Base-by-base conservation (phyloP, 2,888 invertebrate species). In the Lucinisca nassula region DNA sequence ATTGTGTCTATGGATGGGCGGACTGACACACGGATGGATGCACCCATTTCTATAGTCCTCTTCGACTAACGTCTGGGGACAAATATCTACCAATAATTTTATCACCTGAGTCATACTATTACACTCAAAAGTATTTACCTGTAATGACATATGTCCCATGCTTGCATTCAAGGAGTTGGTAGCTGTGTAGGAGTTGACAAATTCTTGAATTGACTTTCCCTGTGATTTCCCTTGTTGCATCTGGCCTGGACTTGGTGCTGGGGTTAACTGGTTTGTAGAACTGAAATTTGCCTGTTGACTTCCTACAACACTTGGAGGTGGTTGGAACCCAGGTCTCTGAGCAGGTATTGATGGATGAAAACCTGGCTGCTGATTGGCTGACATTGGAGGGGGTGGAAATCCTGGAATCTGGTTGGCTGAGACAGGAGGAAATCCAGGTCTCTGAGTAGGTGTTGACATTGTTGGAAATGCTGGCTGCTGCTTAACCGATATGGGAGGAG, bases 111-210 rank as follows among this genome's bases (percentile, higher is more conserved):
- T n/a, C n/a, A n/a, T n/a, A n/a, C n/a, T n/a, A n/a, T n/a, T n/a
- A n/a, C n/a, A n/a, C n/a, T n/a, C n/a, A n/a, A n/a, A n/a, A n/a
- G n/a, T n/a, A n/a, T n/a, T 84, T 85, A 91, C 90, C 88, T 91
- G 90, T 61, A 92, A n/a, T 30, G 90, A 84, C 86, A 91, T 84
- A 4, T 81, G 49, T 74, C 87, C 32, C 83, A 89, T 77, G 21
- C 85, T 67, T 35, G 80, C 61, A 40, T 80, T 24, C n/a, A 58
- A 49, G 14, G 78, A 27, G 45, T 80, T 80, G 51, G 58, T 72
- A 51, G 72, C 82, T 67, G 80, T 80, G 72, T 83, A 84, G 14
- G 82, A 55, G 77, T 88, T 90, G 24, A 87, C 88, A 84, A 86
- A 90, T 45, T 87, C 79, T 49, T 73, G 61, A 12, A 90, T 75